phyloP scores from a whole-genome alignment of 2,113 vertebrate species.

The Mustela lutreola region DNA sequence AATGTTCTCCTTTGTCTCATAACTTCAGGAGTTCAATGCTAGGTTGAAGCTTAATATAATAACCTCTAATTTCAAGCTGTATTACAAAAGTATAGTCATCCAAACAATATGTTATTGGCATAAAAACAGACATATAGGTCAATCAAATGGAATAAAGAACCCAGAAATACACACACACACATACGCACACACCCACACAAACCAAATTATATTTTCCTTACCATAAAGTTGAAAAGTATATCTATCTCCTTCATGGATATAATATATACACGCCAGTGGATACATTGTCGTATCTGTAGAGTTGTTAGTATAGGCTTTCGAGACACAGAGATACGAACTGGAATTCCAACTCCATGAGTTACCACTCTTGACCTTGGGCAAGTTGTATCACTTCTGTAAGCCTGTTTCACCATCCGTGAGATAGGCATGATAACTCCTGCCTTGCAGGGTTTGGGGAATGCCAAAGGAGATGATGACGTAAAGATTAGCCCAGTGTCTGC shows the following conservation, averaged over 20 bases:
- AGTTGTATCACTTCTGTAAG: neutral
- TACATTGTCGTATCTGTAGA: neutral
- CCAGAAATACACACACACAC: neutral
- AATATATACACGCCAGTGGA: neutral
- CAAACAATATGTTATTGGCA: neutral
- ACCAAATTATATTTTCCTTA: neutral
- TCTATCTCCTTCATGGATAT: neutral
- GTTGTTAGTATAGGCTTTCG: neutral
- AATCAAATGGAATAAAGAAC: neutral
- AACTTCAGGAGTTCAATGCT: constrained; percentile 20
- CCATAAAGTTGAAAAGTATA: neutral
- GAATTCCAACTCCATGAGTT: neutral
- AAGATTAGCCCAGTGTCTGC: neutral
- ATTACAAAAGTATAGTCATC: neutral
- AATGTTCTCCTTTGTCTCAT: constrained; percentile 46
- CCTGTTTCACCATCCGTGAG: constrained; percentile 1
- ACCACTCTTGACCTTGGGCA: neutral
- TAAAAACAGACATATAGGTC: neutral
- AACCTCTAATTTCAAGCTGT: neutral
- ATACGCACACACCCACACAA: no score
- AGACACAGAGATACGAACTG: neutral
- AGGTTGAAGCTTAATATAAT: constrained; percentile 14
- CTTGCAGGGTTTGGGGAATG: neutral
- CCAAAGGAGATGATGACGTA: neutral
- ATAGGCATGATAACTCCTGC: neutral